Percentiles rank a stretch among this genome's conserved stretches.
Evolutionary conservation across 2,888 invertebrate genomes (phyloP).

Genomic region (Ceraclea dissimilis): DNA sequence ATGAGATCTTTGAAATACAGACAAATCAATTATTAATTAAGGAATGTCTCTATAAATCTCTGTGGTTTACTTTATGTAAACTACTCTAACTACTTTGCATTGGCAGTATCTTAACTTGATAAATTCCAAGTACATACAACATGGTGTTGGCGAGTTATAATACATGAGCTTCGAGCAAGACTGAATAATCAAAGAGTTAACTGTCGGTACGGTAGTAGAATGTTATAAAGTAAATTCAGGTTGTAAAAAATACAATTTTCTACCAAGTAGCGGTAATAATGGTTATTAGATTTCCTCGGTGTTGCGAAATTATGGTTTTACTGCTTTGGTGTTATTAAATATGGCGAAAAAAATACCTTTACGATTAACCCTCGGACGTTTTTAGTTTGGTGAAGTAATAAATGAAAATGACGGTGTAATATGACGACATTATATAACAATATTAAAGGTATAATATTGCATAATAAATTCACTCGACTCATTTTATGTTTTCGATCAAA

Average conservation of each 20-base stretch:
- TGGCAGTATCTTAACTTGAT: too few relatives aligned
- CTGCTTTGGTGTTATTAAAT: background rate
- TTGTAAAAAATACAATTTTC: background rate
- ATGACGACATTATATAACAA: background rate
- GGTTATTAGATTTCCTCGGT: slow-evolving; percentile 1
- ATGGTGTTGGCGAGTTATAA: too few relatives aligned
- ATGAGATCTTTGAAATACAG: too few relatives aligned
- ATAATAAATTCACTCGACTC: background rate
- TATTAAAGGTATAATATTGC: background rate
- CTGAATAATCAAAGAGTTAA: too few relatives aligned
- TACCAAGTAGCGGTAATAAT: background rate
- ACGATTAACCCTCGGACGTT: background rate
- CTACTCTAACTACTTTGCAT: too few relatives aligned
- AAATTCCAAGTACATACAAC: too few relatives aligned
- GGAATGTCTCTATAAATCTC: too few relatives aligned
- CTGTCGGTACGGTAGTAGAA: too few relatives aligned
- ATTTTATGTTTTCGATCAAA: background rate
- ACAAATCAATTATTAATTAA: too few relatives aligned
- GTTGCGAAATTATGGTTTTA: background rate
- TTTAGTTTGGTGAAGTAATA: background rate
- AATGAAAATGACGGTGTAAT: background rate
- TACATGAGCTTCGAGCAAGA: too few relatives aligned
- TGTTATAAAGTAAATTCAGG: too few relatives aligned
- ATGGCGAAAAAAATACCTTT: background rate
- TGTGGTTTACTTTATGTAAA: too few relatives aligned